Base-by-base conservation (phyloP, 2,888 invertebrate species). In the Brachypalpus laphriformis region DNA sequence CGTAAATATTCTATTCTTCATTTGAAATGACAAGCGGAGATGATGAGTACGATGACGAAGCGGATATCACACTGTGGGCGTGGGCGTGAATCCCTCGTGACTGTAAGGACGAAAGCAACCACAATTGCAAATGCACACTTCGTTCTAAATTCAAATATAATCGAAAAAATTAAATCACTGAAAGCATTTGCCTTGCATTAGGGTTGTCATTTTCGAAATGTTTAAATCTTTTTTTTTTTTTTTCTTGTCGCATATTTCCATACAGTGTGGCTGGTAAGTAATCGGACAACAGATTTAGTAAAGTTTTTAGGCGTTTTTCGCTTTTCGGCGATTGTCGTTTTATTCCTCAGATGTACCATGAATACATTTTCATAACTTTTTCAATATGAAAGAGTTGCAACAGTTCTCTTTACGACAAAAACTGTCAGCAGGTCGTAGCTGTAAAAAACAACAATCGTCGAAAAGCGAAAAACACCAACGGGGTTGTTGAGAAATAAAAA, bases 141-240 rank as follows among this genome's bases (percentile, higher is more conserved):
- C 14, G 82, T 82, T 45, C 54, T 68, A 68, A 78, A 71, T 72
- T 78, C 54, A 82, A 78, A 78, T 72, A 59, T 77, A 77, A 77
- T 77, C 77, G 77, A 78, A 82, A 82, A 75, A 82, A 82, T 78
- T 82, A 82, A 68, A 82, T 82, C 72, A 78, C 72, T 72, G 47
- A 71, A 61, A 78, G 42, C 66, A 37, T 82, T 78, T 66, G 51
- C 47, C 71, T 45, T 66, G 66, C 51, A 66, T 77, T 72, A 66
- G 51, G 72, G 59, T 66, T 78, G 72, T 78, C 66, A 72, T 78
- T 82, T 77, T 77, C 66, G 22, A 61, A 71, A 82, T 72, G 56
- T 42, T 76, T 51, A 66, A 72, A 54, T 66, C 20, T 63, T 16
- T 40, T 65, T 2, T 42, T 20, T 42, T 57, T 25, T 66, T 57